These are phyloP conservation scores for Calephelis virginiensis DNA, from an alignment of 1,140 invertebrate genomes.

Conservation along the genomic window DNA sequence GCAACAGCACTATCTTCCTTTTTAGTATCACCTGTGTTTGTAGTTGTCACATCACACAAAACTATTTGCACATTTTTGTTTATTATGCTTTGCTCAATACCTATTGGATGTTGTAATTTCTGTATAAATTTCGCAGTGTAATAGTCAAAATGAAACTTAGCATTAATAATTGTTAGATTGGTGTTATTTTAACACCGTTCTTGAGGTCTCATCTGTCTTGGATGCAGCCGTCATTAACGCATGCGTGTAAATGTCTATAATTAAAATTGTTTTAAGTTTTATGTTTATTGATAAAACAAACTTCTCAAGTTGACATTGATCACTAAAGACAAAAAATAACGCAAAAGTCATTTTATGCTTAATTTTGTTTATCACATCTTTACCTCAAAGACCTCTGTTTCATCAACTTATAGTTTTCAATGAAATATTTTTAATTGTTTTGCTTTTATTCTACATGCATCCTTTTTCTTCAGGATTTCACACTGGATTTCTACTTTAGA, in stretches of 20 bases:
- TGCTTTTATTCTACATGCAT: conserved; percentile 24
- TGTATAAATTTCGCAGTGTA: conserved; percentile 34
- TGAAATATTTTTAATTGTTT: not conserved
- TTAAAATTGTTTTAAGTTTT: not conserved
- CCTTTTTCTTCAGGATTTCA: conserved; percentile 90
- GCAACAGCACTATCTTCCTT: conserved; percentile 51
- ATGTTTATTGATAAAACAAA: not conserved
- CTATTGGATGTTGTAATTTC: conserved; percentile 53
- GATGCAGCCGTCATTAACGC: conserved; percentile 33
- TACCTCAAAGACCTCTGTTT: conserved; percentile 20
- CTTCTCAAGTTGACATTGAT: not conserved
- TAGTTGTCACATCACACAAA: conserved; percentile 54
- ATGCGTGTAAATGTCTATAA: conserved; percentile 42
- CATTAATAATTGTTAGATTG: conserved; percentile 28
- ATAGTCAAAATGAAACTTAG: conserved; percentile 20
- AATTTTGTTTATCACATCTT: not conserved
- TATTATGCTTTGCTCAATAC: conserved; percentile 57
- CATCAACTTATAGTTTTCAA: conserved; percentile 1
- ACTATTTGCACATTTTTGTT: conserved; percentile 56
- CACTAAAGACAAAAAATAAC: not conserved
- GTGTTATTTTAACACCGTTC: conserved; percentile 7
- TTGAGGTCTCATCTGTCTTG: conserved; percentile 10
- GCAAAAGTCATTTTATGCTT: conserved; percentile 1
- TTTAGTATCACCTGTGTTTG: conserved; percentile 51
- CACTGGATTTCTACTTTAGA: conserved; percentile 98